A percentile compares a stretch with the other conserved stretches of the same genome.
These are phyloP conservation scores for Sebastes vulpes DNA, from an alignment of 2,797 vertebrate genomes.

Conservation along the genomic window DNA sequence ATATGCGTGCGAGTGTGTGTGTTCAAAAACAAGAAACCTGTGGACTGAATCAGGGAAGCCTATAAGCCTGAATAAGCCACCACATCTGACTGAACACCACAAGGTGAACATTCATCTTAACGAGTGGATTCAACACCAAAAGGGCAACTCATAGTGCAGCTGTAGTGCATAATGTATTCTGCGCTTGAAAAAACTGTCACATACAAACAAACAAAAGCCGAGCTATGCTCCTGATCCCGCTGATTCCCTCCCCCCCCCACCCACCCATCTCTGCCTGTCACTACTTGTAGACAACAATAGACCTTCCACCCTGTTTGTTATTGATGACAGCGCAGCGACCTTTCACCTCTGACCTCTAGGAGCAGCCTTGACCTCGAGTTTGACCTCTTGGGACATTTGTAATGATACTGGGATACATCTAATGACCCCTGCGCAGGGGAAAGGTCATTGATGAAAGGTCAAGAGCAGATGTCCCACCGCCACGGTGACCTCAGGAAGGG, in stretches of 20 bases:
- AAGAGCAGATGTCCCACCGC: slow-evolving; percentile 61
- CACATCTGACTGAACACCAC: slow-evolving; percentile 55
- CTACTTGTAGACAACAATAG: slow-evolving; percentile 46
- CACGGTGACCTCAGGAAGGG: slow-evolving; percentile 33
- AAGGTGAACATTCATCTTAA: slow-evolving; percentile 71
- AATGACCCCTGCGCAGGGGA: slow-evolving; percentile 58
- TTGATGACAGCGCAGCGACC: slow-evolving; percentile 56
- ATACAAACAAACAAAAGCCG: slow-evolving; percentile 36
- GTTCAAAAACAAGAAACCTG: slow-evolving; percentile 55
- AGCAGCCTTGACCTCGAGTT: slow-evolving; percentile 56
- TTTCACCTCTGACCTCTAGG: slow-evolving; percentile 59
- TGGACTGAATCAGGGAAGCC: slow-evolving; percentile 48
- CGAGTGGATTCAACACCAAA: slow-evolving; percentile 44
- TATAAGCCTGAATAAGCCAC: slow-evolving; percentile 35
- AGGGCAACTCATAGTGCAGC: slow-evolving; percentile 54
- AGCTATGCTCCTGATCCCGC: not conserved
- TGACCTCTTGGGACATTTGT: slow-evolving; percentile 57
- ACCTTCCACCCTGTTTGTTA: slow-evolving; percentile 44
- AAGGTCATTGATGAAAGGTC: slow-evolving; percentile 65
- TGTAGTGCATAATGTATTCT: slow-evolving; percentile 39
- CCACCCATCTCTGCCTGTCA: slow-evolving; percentile 11
- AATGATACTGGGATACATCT: slow-evolving; percentile 60
- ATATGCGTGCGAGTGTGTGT: not conserved
- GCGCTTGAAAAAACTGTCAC: slow-evolving; percentile 26
- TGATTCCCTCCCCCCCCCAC: not conserved